Base-by-base conservation (phyloP, 2,888 invertebrate species). In the Alcis repandata region DNA sequence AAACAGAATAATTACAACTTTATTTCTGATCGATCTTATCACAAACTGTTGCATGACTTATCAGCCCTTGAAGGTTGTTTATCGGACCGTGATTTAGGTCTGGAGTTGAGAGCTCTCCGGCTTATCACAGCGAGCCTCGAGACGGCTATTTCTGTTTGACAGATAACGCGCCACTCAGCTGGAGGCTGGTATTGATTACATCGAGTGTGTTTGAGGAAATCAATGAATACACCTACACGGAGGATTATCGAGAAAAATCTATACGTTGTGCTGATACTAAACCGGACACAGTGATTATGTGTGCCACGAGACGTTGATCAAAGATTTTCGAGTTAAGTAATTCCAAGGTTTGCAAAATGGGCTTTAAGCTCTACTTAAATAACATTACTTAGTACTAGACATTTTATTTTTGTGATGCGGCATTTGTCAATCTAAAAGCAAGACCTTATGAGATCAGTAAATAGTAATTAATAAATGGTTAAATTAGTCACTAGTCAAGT, bases 31-130 rank as follows among this genome's bases (percentile, higher is more conserved):
- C 17, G 54, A 45, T 56, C 13, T 56, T 60, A 22, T 53, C 43
- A 27, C n/a, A n/a, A n/a, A 15, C 10, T 17, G 15, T 17, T 33
- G 41, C 54, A 27, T 38, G 33, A 27, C 41, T 64, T 63, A 70
- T 67, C 62, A 43, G 62, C 59, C 22, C 51, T 41, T 41, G 40
- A 67, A 63, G 54, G 59, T 65, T 52, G 45, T 59, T 61, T 54
- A 69, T 56, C 59, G 20, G 36, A 43, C 38, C 45, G 58, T 56
- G 64, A 53, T 57, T 59, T 52, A 65, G 41, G 36, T 1, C 17
- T 15, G 15, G 19, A 65, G 52, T 22, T 40, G 64, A 65, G 64
- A 65, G 52, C 61, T 62, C 70, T 67, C 59, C 22, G 43, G 22
- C 58, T 59, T 58, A 59, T 65, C 43, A 48, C 40, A 7, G 13